Evolutionary conservation across 2,113 vertebrate species (phyloP).

Genomic region (Sula dactylatra): DNA sequence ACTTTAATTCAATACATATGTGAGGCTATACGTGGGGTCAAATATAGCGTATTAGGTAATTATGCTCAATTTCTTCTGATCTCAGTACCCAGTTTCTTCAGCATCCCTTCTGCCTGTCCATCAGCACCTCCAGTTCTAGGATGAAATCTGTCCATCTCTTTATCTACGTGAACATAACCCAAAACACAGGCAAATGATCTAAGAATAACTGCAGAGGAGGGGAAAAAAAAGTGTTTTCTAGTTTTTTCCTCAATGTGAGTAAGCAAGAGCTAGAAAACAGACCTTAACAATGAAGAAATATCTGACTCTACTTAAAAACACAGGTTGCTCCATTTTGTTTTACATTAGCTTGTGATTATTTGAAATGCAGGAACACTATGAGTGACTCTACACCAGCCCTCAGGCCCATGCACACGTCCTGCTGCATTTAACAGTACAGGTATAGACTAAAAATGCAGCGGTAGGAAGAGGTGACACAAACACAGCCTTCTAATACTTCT

Average conservation of each 20-base stretch:
- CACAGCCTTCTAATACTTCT: background rate
- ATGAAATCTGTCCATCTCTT: background rate
- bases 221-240: background rate
- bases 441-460: background rate
- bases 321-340: background rate
- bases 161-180: background rate
- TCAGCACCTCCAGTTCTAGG: background rate
- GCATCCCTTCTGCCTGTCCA: background rate
- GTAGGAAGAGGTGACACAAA: background rate
- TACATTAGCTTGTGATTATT: background rate
- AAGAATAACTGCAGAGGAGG: background rate
- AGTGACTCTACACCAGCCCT: background rate
- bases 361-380: background rate
- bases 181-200: background rate
- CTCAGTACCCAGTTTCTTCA: background rate
- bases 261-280: background rate
- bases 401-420: background rate
- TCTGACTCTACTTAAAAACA: background rate
- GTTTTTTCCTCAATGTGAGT: background rate
- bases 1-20: slow-evolving; percentile 69
- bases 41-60: slow-evolving; percentile 27
- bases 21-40: slow-evolving; percentile 26
- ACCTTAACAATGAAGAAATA: background rate
- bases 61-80: slow-evolving; percentile 17
- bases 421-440: background rate